Conservation (phyloP, 2,797 vertebrate species). For the Spinus olivaceus region DNA sequence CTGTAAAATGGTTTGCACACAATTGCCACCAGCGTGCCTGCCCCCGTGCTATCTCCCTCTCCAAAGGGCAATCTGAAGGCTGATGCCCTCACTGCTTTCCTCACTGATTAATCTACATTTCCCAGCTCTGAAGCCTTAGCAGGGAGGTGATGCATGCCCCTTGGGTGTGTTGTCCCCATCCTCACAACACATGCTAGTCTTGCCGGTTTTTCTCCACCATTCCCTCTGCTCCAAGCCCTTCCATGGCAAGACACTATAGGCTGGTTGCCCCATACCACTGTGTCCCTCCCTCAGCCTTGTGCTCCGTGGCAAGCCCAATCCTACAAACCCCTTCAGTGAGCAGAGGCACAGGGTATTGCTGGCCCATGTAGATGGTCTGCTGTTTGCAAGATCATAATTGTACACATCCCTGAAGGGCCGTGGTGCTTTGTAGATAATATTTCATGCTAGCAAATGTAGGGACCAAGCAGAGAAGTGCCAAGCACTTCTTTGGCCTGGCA, state of each 20-base stretch:
- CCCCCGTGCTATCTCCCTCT: fast-evolving
- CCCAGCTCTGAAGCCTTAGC: neutral
- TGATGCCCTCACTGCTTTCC: neutral
- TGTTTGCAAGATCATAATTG: neutral
- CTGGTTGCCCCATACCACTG: fast-evolving
- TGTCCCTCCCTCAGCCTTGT: too few relatives aligned
- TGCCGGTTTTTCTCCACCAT: fast-evolving
- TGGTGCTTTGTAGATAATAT: neutral
- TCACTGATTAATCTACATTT: neutral
- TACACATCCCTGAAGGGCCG: neutral
- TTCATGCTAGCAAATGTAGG: fast-evolving
- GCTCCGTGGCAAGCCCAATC: fast-evolving
- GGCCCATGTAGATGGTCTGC: fast-evolving
- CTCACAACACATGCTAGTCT: neutral
- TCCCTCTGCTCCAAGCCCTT: neutral
- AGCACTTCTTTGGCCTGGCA: fast-evolving
- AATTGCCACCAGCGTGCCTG: fast-evolving
- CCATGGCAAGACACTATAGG: fast-evolving
- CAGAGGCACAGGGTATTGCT: neutral
- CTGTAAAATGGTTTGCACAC: neutral
- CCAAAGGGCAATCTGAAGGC: neutral
- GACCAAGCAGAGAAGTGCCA: neutral
- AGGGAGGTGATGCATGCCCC: fast-evolving
- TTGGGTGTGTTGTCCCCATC: fast-evolving
- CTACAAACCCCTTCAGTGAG: neutral